Evolutionary conservation across 2,113 vertebrate genomes (phyloP).

Genomic region (human): DNA sequence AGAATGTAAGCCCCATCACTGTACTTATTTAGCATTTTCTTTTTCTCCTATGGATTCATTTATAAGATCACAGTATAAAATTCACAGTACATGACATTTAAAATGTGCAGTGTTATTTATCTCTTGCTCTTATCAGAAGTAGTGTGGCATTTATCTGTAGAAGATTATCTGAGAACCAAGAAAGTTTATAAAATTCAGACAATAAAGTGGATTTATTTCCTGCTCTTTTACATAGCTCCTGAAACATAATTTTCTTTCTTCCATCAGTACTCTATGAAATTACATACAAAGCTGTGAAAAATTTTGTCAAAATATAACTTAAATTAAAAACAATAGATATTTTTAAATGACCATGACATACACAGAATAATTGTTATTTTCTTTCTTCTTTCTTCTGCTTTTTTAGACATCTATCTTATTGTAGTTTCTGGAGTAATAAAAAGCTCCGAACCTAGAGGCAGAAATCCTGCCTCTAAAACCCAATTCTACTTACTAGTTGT

Average conservation of each 20-base stretch:
- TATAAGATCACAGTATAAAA: neutral
- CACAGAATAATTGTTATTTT: neutral
- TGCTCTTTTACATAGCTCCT: neutral
- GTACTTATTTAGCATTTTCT: neutral
- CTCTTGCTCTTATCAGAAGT: constrained; percentile 35
- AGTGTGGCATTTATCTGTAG: neutral
- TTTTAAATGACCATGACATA: neutral
- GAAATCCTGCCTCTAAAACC: neutral
- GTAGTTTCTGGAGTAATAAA: neutral
- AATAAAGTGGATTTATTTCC: neutral
- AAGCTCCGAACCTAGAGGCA: neutral
- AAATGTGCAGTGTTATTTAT: neutral
- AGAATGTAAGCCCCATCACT: constrained; percentile 91
- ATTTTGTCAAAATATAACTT: constrained; percentile 15
- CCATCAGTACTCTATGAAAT: neutral
- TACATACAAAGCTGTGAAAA: neutral
- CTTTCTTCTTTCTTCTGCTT: neutral
- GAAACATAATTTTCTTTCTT: neutral
- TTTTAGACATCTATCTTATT: neutral
- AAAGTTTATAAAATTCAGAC: constrained; percentile 35
- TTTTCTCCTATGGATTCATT: neutral
- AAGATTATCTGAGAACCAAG: constrained; percentile 9
- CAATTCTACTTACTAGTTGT: neutral
- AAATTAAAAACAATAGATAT: neutral
- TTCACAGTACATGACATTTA: neutral